phyloP scores from a whole-genome alignment of 2,797 vertebrate genomes.

The Borostomias antarcticus region DNA sequence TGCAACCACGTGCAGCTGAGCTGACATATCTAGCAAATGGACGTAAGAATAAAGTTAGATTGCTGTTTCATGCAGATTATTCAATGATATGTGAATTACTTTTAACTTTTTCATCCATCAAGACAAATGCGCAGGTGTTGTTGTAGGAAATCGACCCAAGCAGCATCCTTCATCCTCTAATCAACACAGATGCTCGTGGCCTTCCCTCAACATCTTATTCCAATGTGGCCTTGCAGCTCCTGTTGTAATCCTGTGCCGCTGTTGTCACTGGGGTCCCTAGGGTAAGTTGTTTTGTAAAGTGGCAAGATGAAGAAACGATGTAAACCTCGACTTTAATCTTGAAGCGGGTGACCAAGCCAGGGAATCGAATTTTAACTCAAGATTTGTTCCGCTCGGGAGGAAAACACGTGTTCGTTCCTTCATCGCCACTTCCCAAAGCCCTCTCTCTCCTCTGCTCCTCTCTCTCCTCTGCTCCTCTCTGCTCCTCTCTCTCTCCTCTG shows the following conservation, averaged over 20 bases:
- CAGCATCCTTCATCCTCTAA: no score
- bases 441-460: no score
- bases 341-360: not conserved
- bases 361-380: not conserved
- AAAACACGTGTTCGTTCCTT: conserved; percentile 52
- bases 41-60: no score
- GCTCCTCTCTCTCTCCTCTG: no score
- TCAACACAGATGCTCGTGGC: no score
- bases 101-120: not conserved
- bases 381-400: conserved; percentile 10
- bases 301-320: not conserved
- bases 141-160: no score
- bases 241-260: not conserved
- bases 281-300: not conserved
- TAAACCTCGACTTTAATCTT: not conserved
- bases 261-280: not conserved
- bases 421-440: conserved; percentile 16
- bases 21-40: no score
- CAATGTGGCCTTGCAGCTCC: conserved; percentile 21
- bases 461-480: no score
- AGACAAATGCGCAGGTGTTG: not conserved
- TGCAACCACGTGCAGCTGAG: not conserved
- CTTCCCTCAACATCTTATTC: no score
- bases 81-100: no score
- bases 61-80: no score